Evolutionary conservation across 2,797 vertebrate species (phyloP), one percentile per base, ranked within the genome.

Genomic region (Pangasius mekongensis): DNA sequence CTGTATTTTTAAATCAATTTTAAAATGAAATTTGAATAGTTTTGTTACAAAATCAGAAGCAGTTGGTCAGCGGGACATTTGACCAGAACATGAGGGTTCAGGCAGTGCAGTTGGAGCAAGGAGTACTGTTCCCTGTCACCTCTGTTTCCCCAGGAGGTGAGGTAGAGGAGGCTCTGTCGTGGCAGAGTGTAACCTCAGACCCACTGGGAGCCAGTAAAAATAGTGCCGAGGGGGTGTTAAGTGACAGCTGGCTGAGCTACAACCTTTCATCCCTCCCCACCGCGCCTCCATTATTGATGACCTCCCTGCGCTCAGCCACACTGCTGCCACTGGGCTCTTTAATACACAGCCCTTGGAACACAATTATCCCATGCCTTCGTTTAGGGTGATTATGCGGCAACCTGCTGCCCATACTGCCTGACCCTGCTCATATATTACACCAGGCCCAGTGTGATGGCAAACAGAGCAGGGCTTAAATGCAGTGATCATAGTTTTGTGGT

Each of bases 131-230:
- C 90, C 93, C 93, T 95, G 94, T 95, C 94, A 96, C 94, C 95
- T 96, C 94, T 90, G 90, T 90, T 94, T 95, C 83, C 76, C 94
- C 91, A 93, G 94, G 94, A 93, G 90, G 91, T 92, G 93, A 94
- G 92, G 92, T 91, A 88, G 94, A 89, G 83, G 93, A 94, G 93
- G 84, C 92, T 92, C 87, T 87, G 89, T 93, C 92, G 93, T 94
- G 91, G 94, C 39, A 89, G 91, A 86, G 89, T 87, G 90, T 89
- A 93, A 94, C 90, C 93, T 84, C 84, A 93, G 90, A 77, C 95
- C 93, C 91, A 56, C 85, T 91, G 89, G 66, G 83, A 93, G 76
- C 81, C 62, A 93, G 92, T 94, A 93, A 94, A 95, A 96, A 94
- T 91, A 94, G 88, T 86, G 93, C 36, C 64, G 76, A 92, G 91